A percentile compares a stretch with the other conserved stretches of the same genome.
phyloP scores from a whole-genome alignment of 2,113 vertebrate species.

The Prunella himalayana region DNA sequence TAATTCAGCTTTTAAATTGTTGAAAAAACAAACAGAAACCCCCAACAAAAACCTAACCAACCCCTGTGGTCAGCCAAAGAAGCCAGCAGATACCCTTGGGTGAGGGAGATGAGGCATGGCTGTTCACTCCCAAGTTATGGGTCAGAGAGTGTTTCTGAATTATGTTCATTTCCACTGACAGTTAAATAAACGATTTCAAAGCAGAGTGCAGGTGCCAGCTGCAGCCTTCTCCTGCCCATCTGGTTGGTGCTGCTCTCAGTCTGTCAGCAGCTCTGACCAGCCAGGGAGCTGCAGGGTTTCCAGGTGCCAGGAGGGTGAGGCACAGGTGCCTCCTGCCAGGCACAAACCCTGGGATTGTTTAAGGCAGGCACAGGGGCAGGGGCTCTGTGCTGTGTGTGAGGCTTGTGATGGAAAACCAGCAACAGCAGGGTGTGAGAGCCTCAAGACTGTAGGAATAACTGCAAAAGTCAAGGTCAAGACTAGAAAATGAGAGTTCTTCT shows the following conservation, averaged over 20 bases:
- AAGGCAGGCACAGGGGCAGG: accelerated
- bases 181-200: too few relatives aligned
- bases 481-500: not conserved
- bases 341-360: accelerated
- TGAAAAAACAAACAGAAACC: not conserved
- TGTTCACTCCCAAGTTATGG: not conserved
- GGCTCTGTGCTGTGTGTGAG: accelerated
- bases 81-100: not conserved
- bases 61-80: accelerated
- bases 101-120: accelerated
- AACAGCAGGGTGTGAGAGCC: accelerated
- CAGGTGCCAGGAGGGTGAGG: not conserved
- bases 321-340: not conserved
- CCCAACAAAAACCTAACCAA: too few relatives aligned
- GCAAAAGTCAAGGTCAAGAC: not conserved
- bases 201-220: not conserved
- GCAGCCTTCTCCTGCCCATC: not conserved
- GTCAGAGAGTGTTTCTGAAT: not conserved
- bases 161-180: not conserved
- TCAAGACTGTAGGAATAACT: accelerated
- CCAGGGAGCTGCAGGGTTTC: not conserved
- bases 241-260: not conserved
- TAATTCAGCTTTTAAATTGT: not conserved
- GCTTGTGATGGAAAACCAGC: accelerated
- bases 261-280: not conserved